A percentile compares a stretch with the other conserved stretches of the same genome.
Evolutionary conservation across 2,113 vertebrate species (phyloP).

Genomic region (Dolichotis patagonum): DNA sequence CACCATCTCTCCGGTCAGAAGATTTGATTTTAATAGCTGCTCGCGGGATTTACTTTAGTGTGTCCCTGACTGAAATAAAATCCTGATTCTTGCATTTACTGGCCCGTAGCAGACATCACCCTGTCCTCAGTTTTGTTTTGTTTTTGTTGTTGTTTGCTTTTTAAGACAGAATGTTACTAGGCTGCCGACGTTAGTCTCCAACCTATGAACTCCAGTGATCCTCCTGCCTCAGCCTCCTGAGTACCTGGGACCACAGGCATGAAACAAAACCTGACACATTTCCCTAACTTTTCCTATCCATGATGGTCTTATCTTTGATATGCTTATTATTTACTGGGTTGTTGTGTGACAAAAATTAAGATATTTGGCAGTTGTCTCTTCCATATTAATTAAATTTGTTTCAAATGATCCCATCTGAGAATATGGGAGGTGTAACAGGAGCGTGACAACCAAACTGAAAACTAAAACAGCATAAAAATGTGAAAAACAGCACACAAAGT

Average conservation of each 20-base stretch:
- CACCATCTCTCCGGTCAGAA: neutral
- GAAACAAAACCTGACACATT: neutral
- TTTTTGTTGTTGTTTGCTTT: neutral
- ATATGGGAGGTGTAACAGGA: neutral
- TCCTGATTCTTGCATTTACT: neutral
- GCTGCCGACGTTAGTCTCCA: neutral
- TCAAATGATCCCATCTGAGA: neutral
- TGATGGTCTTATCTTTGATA: neutral
- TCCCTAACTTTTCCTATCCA: neutral
- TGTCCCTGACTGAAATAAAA: neutral
- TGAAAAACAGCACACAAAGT: neutral
- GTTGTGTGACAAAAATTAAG: neutral
- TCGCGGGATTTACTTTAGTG: neutral
- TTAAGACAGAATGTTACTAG: neutral
- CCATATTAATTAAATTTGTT: neutral
- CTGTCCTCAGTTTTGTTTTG: neutral
- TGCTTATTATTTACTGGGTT: neutral
- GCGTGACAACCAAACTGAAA: neutral
- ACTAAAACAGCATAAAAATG: neutral
- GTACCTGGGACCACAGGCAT: neutral
- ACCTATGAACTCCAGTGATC: neutral
- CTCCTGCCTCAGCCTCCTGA: neutral
- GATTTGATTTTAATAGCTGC: neutral
- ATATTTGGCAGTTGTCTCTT: neutral
- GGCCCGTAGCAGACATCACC: neutral